phyloP scores from a whole-genome alignment of 2,797 vertebrate species.

The Etheostoma perlongum region DNA sequence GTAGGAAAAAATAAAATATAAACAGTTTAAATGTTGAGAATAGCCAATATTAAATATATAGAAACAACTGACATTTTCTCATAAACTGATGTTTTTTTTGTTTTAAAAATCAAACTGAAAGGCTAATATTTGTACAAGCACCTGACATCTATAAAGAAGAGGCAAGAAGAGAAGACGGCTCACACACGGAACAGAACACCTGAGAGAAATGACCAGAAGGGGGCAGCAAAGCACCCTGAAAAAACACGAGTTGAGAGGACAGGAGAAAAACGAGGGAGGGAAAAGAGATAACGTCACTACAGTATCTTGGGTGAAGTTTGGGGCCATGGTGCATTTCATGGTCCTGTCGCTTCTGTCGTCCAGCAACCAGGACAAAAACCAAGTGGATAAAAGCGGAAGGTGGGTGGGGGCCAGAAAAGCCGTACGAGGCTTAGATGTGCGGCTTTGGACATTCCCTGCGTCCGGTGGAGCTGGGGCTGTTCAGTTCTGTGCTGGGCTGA shows the following conservation, averaged over 20 bases:
- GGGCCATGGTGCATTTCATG: slow-evolving; percentile 46
- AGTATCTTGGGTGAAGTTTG: slow-evolving; percentile 44
- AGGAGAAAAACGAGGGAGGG: background rate
- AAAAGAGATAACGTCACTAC: slow-evolving; percentile 7
- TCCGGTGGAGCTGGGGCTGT: slow-evolving; percentile 50
- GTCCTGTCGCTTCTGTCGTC: slow-evolving; percentile 44
- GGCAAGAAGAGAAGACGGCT: slow-evolving; percentile 56
- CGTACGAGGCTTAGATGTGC: slow-evolving; percentile 23
- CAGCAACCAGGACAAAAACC: slow-evolving; percentile 27
- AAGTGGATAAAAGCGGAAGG: background rate
- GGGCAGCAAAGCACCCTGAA: slow-evolving; percentile 70
- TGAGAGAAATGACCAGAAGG: slow-evolving; percentile 82
- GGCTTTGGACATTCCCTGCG: slow-evolving; percentile 52
- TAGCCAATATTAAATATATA: slow-evolving; percentile 63
- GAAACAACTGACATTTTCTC: slow-evolving; percentile 54
- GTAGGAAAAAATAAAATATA: slow-evolving; percentile 66
- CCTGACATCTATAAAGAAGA: slow-evolving; percentile 73
- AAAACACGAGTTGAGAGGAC: slow-evolving; percentile 44
- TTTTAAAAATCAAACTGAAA: slow-evolving; percentile 22
- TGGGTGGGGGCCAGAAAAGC: background rate
- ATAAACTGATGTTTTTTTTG: slow-evolving; percentile 15
- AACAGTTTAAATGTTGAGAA: slow-evolving; percentile 63
- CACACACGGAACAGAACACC: slow-evolving; percentile 65
- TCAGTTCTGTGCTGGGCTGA: slow-evolving; percentile 60
- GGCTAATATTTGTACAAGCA: slow-evolving; percentile 68